Base-by-base conservation (phyloP, 2,888 invertebrate genomes). In the Drosophila picticornis region DNA sequence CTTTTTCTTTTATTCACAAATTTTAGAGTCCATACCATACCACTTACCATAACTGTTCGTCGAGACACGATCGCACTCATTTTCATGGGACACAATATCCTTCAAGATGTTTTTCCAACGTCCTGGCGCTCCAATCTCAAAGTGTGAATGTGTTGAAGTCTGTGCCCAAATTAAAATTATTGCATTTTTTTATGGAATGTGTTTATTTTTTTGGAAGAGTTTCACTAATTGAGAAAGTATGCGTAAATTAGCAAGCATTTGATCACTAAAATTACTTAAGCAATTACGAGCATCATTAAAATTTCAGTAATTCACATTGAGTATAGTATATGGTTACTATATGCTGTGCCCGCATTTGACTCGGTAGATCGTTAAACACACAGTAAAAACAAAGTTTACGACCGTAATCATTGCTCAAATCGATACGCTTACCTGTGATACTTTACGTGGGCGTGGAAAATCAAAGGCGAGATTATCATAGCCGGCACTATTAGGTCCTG, bases 51-150 rank as follows among this genome's bases (percentile, higher is more conserved):
- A 89, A 75, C 93, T 93, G 46, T 92, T 87, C 36, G 83, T 83
- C n/a, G 93, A 93, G 63, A 91, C 92, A 75, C 93, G 93, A 79
- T 93, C 90, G 48, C 93, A 92, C 75, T 94, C 94, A 72, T 90
- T 92, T 64, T 94, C 93, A 67, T 90, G 81, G 9, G 89, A 78
- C 27, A 70, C 57, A 1, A 94, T 94, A 91, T 95, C 95, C 91
- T 96, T 95, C 57, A 96, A 94, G 87, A 96, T 96, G 92, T 96
- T 96, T 91, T 96, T 96, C 79, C 96, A 95, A 82, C 96, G 94
- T 68, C 73, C 82, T 10, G 95, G 95, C 27, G 96, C 96, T 70
- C 96, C 96, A 75, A 95, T 95, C 91, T 95, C 95, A 56, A 94
- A 91, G 76, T 94, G 94, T 9, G 93, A 93, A 61, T 93, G 92